Percentiles rank a stretch among this genome's conserved stretches.
These are phyloP conservation scores for Triplophysa bombifrons DNA, from an alignment of 2,797 vertebrate species.

Conservation along the genomic window DNA sequence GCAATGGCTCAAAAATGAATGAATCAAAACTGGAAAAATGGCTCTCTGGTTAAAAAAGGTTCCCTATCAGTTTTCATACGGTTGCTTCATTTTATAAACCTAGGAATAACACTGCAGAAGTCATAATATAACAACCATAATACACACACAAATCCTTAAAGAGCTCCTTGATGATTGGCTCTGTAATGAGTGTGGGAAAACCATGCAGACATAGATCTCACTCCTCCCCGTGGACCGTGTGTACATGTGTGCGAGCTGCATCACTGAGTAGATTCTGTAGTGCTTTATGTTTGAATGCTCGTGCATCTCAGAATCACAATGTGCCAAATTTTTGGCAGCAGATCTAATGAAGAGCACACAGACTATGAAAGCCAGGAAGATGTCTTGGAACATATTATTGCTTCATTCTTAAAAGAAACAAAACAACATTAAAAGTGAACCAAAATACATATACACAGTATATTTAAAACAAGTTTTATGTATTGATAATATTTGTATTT, in stretches of 20 bases:
- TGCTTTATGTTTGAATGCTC: slow-evolving; percentile 71
- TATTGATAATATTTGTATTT: neutral
- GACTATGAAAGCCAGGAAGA: no score
- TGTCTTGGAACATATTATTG: no score
- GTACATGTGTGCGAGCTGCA: slow-evolving; percentile 3
- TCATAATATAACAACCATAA: neutral
- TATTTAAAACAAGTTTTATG: neutral
- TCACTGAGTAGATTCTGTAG: slow-evolving; percentile 63
- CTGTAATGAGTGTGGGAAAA: slow-evolving; percentile 67
- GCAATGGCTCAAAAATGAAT: no score
- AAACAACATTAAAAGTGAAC: no score
- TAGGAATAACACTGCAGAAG: neutral
- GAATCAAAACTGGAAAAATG: no score
- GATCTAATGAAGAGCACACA: slow-evolving; percentile 2
- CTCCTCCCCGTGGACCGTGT: slow-evolving; percentile 59
- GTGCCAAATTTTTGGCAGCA: slow-evolving; percentile 70
- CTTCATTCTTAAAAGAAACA: no score
- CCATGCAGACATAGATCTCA: slow-evolving; percentile 64
- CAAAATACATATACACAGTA: no score
- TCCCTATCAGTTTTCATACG: no score
- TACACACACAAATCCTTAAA: slow-evolving; percentile 13
- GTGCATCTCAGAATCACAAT: slow-evolving; percentile 71
- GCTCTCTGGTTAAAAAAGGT: no score
- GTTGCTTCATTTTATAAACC: neutral
- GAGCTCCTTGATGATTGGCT: slow-evolving; percentile 65